These are phyloP conservation scores for Bellardia bayeri DNA, from an alignment of 2,888 invertebrate species.

Conservation along the genomic window DNA sequence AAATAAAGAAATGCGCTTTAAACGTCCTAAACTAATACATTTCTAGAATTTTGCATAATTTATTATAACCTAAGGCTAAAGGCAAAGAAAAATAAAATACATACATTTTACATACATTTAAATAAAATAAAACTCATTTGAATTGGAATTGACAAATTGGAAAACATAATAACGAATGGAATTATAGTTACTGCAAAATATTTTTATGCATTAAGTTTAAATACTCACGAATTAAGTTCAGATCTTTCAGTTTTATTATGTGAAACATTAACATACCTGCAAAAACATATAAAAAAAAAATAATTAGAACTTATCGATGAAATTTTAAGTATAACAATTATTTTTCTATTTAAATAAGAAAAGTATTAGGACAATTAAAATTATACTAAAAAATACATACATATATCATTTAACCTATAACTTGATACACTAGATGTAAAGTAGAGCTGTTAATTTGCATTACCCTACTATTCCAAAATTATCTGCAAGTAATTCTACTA, in stretches of 20 bases:
- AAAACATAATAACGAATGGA: too few species aligned
- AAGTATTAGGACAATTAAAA: too few species aligned
- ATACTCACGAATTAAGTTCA: background rate
- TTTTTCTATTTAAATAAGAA: too few species aligned
- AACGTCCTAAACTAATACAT: conserved; percentile 20
- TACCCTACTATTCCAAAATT: background rate
- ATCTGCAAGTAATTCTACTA: conserved; percentile 7
- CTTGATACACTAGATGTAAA: too few species aligned
- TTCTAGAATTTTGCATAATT: conserved; percentile 45
- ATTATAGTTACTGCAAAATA: too few species aligned
- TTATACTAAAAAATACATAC: too few species aligned
- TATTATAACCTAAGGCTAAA: conserved; percentile 20
- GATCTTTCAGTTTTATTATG: background rate
- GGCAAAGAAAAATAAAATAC: background rate
- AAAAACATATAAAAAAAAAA: background rate
- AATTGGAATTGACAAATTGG: background rate
- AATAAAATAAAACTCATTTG: background rate
- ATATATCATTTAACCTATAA: too few species aligned
- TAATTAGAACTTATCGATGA: background rate
- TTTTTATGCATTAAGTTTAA: background rate
- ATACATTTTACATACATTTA: background rate
- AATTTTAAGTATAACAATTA: too few species aligned
- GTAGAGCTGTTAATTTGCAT: too few species aligned
- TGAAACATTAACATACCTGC: background rate
- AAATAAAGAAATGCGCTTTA: conserved; percentile 7